phyloP scores from a whole-genome alignment of 2,888 invertebrate species.

The Ophonus ardosiacus region DNA sequence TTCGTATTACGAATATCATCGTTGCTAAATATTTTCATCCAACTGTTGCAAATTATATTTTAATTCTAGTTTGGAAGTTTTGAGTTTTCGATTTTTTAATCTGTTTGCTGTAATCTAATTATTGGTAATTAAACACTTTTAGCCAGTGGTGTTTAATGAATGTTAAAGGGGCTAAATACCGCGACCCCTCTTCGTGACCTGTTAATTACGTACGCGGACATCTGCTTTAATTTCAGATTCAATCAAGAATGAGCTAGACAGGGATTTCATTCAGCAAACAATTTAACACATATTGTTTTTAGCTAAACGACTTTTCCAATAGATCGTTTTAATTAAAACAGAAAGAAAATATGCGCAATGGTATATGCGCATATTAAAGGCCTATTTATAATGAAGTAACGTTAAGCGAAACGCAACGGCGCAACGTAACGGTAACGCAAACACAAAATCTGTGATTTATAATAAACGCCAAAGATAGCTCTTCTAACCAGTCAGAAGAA shows the following conservation, averaged over 20 bases:
- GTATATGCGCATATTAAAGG: too few relatives aligned
- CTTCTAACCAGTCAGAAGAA: too few relatives aligned
- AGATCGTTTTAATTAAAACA: too few relatives aligned
- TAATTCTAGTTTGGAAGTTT: conserved; percentile 20
- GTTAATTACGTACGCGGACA: conserved; percentile 12
- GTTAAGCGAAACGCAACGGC: too few relatives aligned
- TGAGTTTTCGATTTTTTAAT: conserved; percentile 39
- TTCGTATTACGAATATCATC: too few relatives aligned
- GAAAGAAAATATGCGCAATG: too few relatives aligned
- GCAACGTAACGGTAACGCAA: too few relatives aligned
- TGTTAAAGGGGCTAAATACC: conserved; percentile 42
- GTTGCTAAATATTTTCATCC: not conserved
- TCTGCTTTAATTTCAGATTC: conserved; percentile 28
- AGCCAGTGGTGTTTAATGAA: conserved; percentile 37
- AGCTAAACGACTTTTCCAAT: not conserved
- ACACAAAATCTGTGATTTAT: too few relatives aligned
- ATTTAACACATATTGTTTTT: not conserved
- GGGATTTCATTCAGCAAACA: not conserved
- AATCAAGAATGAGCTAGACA: not conserved
- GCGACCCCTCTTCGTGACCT: not conserved
- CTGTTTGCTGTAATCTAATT: conserved; percentile 42
- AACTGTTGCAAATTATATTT: conserved; percentile 32
- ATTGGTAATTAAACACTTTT: conserved; percentile 41
- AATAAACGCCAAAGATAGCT: too few relatives aligned
- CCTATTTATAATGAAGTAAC: too few relatives aligned